Conservation (phyloP, 2,797 vertebrate genomes). For the Danio kyathit region DNA sequence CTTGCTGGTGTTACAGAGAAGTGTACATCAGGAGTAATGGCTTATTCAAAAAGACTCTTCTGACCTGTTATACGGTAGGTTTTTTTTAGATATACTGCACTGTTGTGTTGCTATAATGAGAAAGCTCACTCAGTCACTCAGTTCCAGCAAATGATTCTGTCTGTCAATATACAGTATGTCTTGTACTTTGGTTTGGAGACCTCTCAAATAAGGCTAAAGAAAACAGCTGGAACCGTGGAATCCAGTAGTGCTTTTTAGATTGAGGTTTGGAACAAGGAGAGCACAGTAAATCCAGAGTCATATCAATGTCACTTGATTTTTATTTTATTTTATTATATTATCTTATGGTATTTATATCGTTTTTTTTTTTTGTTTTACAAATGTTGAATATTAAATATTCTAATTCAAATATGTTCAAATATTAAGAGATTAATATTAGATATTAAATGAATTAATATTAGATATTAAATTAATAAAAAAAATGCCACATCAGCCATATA, state of each 20-base stretch:
- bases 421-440: too few species aligned
- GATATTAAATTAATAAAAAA: too few species aligned
- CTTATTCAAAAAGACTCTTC: neutral
- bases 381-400: too few species aligned
- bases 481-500: too few species aligned
- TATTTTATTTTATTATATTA: neutral
- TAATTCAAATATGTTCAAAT: too few species aligned
- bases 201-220: slow-evolving; percentile 63
- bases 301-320: neutral
- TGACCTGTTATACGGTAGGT: neutral
- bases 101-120: slow-evolving; percentile 37
- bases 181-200: slow-evolving; percentile 38
- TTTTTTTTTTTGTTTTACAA: too few species aligned
- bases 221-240: slow-evolving; percentile 67
- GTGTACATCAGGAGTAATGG: neutral
- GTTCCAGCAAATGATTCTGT: slow-evolving; percentile 1
- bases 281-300: neutral
- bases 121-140: slow-evolving; percentile 8
- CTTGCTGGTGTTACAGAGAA: slow-evolving; percentile 1
- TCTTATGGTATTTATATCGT: too few species aligned
- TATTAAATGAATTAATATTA: too few species aligned
- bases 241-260: slow-evolving; percentile 67
- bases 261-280: slow-evolving; percentile 19
- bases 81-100: neutral
- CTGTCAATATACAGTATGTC: slow-evolving; percentile 8